Evolutionary conservation across 2,888 invertebrate species (phyloP).

Genomic region (Digitonthophagus gazella): DNA sequence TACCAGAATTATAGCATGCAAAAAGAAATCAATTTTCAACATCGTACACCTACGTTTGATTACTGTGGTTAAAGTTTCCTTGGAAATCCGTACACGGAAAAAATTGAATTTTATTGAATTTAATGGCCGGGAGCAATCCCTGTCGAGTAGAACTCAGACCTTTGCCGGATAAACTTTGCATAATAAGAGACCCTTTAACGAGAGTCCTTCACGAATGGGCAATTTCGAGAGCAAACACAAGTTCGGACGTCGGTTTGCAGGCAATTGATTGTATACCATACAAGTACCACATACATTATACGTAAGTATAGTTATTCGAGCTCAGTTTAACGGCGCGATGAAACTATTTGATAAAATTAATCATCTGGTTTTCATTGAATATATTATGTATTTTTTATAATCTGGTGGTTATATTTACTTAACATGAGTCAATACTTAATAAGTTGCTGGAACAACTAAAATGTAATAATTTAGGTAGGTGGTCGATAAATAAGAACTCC

Average conservation of each 20-base stretch:
- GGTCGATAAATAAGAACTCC: too few species aligned
- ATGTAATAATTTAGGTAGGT: too few species aligned
- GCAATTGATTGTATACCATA: background rate
- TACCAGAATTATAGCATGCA: background rate
- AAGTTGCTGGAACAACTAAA: too few species aligned
- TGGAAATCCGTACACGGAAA: slow-evolving; percentile 4
- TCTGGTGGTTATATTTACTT: too few species aligned
- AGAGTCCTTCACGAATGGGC: slow-evolving; percentile 15
- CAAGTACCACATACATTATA: background rate
- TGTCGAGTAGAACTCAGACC: too few species aligned
- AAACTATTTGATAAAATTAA: background rate
- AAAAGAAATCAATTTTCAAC: background rate
- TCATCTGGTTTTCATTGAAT: too few species aligned
- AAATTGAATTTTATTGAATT: slow-evolving; percentile 10
- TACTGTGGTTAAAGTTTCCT: slow-evolving; percentile 3
- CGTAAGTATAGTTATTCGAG: background rate
- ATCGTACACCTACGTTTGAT: slow-evolving; percentile 1
- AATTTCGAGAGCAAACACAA: slow-evolving; percentile 7
- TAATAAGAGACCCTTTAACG: slow-evolving; percentile 8
- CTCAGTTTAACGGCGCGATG: background rate
- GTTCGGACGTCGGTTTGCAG: background rate
- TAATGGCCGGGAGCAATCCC: background rate
- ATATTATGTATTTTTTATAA: too few species aligned
- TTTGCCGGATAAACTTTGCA: slow-evolving; percentile 3
- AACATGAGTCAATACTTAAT: too few species aligned